A percentile compares a stretch with the other conserved stretches of the same genome.
Evolutionary conservation across 2,797 vertebrate genomes (phyloP).

Genomic region (Emydoidea blandingii): DNA sequence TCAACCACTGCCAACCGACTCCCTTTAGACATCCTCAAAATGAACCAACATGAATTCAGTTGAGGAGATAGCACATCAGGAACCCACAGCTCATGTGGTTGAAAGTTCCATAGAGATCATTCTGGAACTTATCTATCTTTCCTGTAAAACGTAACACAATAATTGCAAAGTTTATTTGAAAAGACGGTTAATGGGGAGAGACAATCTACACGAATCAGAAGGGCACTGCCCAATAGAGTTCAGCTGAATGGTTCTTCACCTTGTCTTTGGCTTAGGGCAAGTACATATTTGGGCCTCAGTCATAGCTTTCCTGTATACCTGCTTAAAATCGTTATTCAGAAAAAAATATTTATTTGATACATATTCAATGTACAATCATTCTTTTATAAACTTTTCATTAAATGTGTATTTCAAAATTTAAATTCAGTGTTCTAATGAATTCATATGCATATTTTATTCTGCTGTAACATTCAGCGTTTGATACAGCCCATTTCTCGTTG

Average conservation of each 20-base stretch:
- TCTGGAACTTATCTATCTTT: not conserved
- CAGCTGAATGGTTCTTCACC: not conserved
- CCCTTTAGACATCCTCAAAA: not conserved
- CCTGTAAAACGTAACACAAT: not conserved
- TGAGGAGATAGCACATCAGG: not conserved
- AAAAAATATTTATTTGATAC: not conserved
- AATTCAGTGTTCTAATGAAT: not conserved
- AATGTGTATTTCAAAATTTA: not conserved
- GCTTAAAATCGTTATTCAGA: not conserved
- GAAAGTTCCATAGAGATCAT: not conserved
- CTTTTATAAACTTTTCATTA: not conserved
- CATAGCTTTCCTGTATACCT: not conserved
- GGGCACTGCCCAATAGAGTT: not conserved
- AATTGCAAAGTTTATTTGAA: not conserved
- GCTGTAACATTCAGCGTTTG: not conserved
- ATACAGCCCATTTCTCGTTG: not conserved
- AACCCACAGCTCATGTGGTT: not conserved
- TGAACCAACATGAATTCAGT: not conserved
- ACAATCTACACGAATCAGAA: not conserved
- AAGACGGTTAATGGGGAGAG: not conserved
- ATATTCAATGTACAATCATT: not conserved
- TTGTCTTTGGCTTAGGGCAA: not conserved
- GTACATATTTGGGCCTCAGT: not conserved
- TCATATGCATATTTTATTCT: not conserved
- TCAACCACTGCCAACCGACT: not conserved